A percentile compares a stretch with the other conserved stretches of the same genome.
phyloP scores from a whole-genome alignment of 2,888 invertebrate genomes.

The Erebia palarica region DNA sequence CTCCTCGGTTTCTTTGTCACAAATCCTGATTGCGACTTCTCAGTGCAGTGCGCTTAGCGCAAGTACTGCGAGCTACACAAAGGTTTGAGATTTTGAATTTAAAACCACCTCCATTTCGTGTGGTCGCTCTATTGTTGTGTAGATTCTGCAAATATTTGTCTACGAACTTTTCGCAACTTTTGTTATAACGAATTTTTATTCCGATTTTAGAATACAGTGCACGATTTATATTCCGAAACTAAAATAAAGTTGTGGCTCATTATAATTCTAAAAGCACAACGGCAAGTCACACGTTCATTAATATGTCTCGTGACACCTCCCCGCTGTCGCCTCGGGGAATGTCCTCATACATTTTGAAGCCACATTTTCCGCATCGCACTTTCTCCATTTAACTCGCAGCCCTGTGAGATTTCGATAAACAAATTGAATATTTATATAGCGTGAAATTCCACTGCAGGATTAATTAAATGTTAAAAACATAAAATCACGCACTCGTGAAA shows the following conservation, averaged over 20 bases:
- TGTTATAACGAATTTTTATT: slow-evolving; percentile 27
- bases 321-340: slow-evolving; percentile 61
- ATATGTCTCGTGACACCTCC: slow-evolving; percentile 62
- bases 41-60: slow-evolving; percentile 44
- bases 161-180: slow-evolving; percentile 21
- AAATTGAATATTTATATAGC: slow-evolving; percentile 37
- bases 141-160: slow-evolving; percentile 35
- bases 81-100: slow-evolving; percentile 42
- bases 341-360: slow-evolving; percentile 60
- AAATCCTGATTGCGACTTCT: slow-evolving; percentile 59
- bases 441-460: slow-evolving; percentile 28
- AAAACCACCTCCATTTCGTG: slow-evolving; percentile 41
- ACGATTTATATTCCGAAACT: slow-evolving; percentile 4
- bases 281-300: slow-evolving; percentile 59
- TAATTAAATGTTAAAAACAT: slow-evolving; percentile 48
- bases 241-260: slow-evolving; percentile 46
- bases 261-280: slow-evolving; percentile 62
- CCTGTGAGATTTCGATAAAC: slow-evolving; percentile 25
- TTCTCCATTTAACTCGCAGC: slow-evolving; percentile 56
- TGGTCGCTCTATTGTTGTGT: slow-evolving; percentile 38
- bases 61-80: slow-evolving; percentile 41
- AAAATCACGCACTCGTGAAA: slow-evolving; percentile 58
- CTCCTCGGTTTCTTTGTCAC: slow-evolving; percentile 57
- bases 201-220: not conserved
- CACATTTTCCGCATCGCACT: slow-evolving; percentile 64